Base-by-base conservation (phyloP, 2,888 invertebrate genomes). In the Sinohyriopsis cumingii region DNA sequence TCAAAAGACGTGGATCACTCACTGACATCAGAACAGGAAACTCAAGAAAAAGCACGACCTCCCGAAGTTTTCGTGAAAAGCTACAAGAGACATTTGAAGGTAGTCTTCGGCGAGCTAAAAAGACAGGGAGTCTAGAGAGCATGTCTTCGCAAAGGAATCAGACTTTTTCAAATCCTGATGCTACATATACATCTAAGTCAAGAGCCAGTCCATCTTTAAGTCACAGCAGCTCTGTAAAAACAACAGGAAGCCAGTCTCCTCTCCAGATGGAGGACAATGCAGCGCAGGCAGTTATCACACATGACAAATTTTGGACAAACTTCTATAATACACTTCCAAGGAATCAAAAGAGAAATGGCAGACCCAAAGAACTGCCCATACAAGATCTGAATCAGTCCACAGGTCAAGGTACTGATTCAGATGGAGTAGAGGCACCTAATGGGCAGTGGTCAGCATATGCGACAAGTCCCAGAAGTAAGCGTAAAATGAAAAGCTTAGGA, bases 281-380 rank as follows among this genome's bases (percentile, higher is more conserved):
- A 45, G 1, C 45, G 45, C 66, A 66, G 25, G 33, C 69, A 25
- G 59, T 59, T 5, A 55, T 19, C 15, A 59, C 66, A n/a, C 71
- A 77, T 56, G 77, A 77, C 63, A 77, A 77, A 60, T 77, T 77
- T 55, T 77, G 77, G 77, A 77, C 77, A 56, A 77, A 77, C 28
- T 77, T 77, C 64, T 77, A 77, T 53, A 77, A 77, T 66, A 77
- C 77, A 22, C 56, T 77, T 24, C 77, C 77, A 15, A 69, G 75
- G 55, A 77, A 77, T 57, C 64, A 75, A 54, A 74, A 77, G 22
- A 77, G 71, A 66, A 56, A 63, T 61, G 77, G 75, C 19, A 67
- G 77, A 71, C 77, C 77, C 33, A 75, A 77, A 45, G 77, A 77
- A 55, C 54, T 77, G 20, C 73, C 77, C 12, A 55, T 77, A n/a